Evolutionary conservation across 2,113 vertebrate species (phyloP).

Genomic region (Caranx melampygus): DNA sequence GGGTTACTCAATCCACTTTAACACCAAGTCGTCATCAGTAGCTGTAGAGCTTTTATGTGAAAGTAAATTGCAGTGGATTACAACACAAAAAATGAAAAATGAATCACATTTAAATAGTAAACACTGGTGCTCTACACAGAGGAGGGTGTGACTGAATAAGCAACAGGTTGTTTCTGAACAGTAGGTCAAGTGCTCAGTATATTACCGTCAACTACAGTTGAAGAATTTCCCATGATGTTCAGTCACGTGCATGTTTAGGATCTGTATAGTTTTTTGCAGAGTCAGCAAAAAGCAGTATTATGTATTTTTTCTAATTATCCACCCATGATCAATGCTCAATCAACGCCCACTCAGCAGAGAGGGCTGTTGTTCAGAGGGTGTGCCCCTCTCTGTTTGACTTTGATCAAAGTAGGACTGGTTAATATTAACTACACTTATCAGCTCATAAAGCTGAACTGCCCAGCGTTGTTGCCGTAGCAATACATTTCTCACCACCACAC

Average conservation of each 20-base stretch:
- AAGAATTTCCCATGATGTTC: no score
- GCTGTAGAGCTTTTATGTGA: no score
- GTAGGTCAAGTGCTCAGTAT: not conserved
- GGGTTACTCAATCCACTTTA: no score
- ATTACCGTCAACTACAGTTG: no score
- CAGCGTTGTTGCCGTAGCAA: conserved; percentile 18
- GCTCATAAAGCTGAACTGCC: conserved; percentile 41
- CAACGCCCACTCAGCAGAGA: not conserved
- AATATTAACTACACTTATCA: conserved; percentile 67
- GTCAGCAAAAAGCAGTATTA: not conserved
- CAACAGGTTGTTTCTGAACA: not conserved
- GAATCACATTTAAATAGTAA: no score
- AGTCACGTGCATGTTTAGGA: no score
- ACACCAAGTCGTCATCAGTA: no score
- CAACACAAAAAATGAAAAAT: no score
- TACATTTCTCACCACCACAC: conserved; percentile 50
- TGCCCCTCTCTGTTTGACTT: conserved; percentile 12
- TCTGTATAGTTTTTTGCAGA: no score
- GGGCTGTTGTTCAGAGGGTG: conserved; percentile 5
- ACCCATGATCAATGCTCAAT: not conserved
- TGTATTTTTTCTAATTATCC: not conserved
- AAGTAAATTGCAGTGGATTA: no score
- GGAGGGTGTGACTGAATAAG: not conserved
- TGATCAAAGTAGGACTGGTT: conserved; percentile 21
- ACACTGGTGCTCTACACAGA: no score